Percentiles rank a stretch among this genome's conserved stretches.
These are phyloP conservation scores for Prostheceraeus crozeri DNA, from an alignment of 2,888 invertebrate species.

Conservation along the genomic window DNA sequence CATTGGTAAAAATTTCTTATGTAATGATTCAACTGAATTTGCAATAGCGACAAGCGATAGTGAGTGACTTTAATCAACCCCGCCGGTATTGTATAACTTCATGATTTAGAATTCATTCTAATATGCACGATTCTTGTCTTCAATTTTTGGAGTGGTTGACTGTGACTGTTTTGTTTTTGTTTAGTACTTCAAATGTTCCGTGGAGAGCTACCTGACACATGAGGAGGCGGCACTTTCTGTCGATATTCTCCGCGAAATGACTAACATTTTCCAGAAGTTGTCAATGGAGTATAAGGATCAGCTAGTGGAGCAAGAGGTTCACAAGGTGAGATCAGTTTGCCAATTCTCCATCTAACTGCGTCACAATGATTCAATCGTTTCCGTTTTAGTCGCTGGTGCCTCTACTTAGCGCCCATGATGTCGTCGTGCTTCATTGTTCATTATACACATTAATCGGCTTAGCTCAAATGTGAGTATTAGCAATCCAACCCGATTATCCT, in stretches of 20 bases:
- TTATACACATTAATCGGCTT: conserved; percentile 52
- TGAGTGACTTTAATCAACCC: no score
- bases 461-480: conserved; percentile 49
- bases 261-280: conserved; percentile 55
- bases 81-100: no score
- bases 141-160: conserved; percentile 23
- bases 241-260: conserved; percentile 54
- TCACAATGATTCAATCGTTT: neutral
- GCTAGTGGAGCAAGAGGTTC: conserved; percentile 48
- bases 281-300: conserved; percentile 46
- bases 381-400: conserved; percentile 43
- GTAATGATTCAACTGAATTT: no score
- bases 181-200: conserved; percentile 48
- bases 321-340: no score
- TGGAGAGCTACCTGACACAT: conserved; percentile 48
- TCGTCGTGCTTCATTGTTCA: conserved; percentile 53
- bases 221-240: conserved; percentile 48
- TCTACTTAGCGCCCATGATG: conserved; percentile 50
- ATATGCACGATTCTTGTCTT: no score
- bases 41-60: no score
- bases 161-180: conserved; percentile 34
- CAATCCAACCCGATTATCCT: neutral
- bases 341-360: no score
- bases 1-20: no score
- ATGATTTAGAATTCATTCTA: no score